Conservation (phyloP, 2,797 vertebrate species). For the Arrhamphus sclerolepis region DNA sequence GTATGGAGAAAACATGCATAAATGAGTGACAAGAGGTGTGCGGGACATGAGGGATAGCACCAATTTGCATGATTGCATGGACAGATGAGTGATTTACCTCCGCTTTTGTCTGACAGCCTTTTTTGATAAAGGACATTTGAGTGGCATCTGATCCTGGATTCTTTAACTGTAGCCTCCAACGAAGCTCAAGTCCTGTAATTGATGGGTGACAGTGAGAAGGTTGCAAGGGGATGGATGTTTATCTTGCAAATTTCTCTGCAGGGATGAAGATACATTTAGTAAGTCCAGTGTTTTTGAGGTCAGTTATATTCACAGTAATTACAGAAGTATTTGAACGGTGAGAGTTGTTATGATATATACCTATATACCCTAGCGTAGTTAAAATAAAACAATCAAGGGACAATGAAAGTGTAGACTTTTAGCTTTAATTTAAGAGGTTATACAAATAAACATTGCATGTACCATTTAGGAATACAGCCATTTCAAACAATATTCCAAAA, state of each 20-base stretch:
- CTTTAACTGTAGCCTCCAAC: slow-evolving; percentile 49
- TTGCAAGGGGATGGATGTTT: slow-evolving; percentile 50
- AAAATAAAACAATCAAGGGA: no score
- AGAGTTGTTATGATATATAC: no score
- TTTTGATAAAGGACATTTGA: slow-evolving; percentile 68
- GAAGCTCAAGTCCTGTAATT: slow-evolving; percentile 45
- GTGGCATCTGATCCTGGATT: slow-evolving; percentile 64
- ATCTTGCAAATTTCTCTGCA: slow-evolving; percentile 51
- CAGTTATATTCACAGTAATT: no score
- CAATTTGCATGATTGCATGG: slow-evolving; percentile 81
- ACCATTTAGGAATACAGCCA: no score
- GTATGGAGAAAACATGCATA: slow-evolving; percentile 70
- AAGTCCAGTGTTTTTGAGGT: slow-evolving; percentile 18
- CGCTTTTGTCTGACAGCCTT: slow-evolving; percentile 72
- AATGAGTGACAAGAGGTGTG: slow-evolving; percentile 66
- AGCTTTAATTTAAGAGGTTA: no score
- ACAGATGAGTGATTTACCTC: slow-evolving; percentile 81
- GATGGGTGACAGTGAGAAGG: slow-evolving; percentile 50
- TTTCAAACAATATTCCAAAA: no score
- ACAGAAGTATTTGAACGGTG: no score
- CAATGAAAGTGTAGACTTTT: no score
- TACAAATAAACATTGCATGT: no score
- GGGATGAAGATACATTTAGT: slow-evolving; percentile 36
- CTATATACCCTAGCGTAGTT: no score
- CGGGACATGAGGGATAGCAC: slow-evolving; percentile 68